phyloP scores from a whole-genome alignment of 2,888 invertebrate species.

The Phymatocera aterrima region DNA sequence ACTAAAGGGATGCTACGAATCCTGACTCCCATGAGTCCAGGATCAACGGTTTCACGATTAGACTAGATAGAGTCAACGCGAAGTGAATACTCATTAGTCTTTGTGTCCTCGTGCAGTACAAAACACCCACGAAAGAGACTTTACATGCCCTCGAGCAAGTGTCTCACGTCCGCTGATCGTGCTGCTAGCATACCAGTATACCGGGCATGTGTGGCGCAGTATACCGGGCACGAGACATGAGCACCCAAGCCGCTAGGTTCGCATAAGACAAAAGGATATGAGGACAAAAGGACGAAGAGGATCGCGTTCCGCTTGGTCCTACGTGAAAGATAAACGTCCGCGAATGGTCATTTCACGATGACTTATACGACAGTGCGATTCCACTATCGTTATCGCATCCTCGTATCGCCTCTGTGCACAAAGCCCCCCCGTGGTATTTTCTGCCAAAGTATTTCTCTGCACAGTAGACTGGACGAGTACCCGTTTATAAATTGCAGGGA shows the following conservation, averaged over 20 bases:
- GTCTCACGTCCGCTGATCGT: constrained; percentile 39
- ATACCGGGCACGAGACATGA: background rate
- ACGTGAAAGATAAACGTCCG: constrained; percentile 66
- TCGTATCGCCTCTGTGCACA: constrained; percentile 7
- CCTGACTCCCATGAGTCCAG: background rate
- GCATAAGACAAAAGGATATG: constrained; percentile 8
- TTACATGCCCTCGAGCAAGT: constrained; percentile 36
- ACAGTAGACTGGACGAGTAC: background rate
- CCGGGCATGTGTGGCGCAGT: no score
- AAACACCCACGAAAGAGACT: constrained; percentile 18
- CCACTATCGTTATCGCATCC: constrained; percentile 33
- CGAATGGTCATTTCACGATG: constrained; percentile 66
- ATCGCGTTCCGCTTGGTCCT: constrained; percentile 18
- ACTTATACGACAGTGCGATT: constrained; percentile 56
- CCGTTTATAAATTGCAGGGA: background rate
- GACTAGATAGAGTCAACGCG: constrained; percentile 27
- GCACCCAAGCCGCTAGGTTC: constrained; percentile 4
- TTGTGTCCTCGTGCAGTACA: background rate
- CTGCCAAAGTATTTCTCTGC: constrained; percentile 15
- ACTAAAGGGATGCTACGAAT: constrained; percentile 8
- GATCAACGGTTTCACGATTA: constrained; percentile 18
- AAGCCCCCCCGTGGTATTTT: background rate
- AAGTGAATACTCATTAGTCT: constrained; percentile 39
- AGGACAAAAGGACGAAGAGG: constrained; percentile 32
- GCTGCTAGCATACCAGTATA: constrained; percentile 14